Evolutionary conservation across 2,888 invertebrate genomes (phyloP).

Genomic region (Agrotis puta): DNA sequence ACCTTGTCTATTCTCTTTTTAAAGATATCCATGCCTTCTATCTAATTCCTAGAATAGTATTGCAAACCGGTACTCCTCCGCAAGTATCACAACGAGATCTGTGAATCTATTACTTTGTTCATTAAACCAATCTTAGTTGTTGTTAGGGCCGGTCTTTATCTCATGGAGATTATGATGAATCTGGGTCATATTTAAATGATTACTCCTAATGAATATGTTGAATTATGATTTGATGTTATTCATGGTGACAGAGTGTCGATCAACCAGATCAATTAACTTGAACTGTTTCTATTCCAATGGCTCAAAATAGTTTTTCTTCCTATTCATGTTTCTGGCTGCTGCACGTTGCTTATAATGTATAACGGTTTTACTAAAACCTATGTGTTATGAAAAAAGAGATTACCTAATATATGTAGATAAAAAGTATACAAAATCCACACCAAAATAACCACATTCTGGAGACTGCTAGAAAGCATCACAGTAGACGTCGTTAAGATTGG

Average conservation of each 20-base stretch:
- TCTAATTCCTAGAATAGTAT: neutral
- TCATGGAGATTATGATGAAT: constrained; percentile 43
- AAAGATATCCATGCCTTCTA: neutral
- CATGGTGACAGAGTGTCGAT: constrained; percentile 32
- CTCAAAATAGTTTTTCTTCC: constrained; percentile 10
- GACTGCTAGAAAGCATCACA: no score
- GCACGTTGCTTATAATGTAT: neutral
- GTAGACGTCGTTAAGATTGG: no score
- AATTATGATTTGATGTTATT: constrained; percentile 39
- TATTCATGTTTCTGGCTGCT: neutral
- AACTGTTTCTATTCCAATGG: constrained; percentile 37
- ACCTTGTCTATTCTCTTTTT: no score
- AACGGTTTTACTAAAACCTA: neutral
- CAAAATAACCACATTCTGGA: no score
- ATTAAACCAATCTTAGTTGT: constrained; percentile 20
- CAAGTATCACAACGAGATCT: constrained; percentile 10
- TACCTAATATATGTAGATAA: no score
- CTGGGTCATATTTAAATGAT: constrained; percentile 54
- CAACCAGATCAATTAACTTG: constrained; percentile 25
- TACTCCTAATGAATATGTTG: constrained; percentile 44
- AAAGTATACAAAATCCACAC: no score
- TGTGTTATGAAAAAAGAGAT: no score
- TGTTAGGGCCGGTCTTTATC: constrained; percentile 36
- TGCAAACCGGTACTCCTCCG: neutral
- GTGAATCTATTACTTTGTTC: constrained; percentile 40